Evolutionary conservation across 1,140 invertebrate species (phyloP).

Genomic region (Zaprionus kolodkinae): DNA sequence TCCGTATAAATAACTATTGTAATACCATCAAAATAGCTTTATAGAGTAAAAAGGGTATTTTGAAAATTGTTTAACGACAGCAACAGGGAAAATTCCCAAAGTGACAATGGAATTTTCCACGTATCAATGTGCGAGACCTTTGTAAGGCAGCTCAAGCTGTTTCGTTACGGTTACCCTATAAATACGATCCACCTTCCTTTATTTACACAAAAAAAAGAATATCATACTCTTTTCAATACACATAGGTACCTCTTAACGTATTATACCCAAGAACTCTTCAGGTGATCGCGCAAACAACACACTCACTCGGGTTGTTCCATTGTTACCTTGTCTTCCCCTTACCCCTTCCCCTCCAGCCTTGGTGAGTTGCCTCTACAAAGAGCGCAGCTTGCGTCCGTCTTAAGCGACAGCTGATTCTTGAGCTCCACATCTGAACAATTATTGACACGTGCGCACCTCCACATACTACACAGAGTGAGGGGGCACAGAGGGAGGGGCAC

Average conservation of each 20-base stretch:
- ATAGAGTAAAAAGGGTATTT: background rate
- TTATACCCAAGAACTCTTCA: conserved; percentile 1
- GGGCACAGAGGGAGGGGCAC: background rate
- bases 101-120: conserved; percentile 2
- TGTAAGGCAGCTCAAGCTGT: background rate
- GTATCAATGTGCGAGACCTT: background rate
- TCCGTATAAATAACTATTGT: conserved; percentile 1
- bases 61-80: background rate
- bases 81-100: background rate
- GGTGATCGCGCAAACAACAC: background rate
- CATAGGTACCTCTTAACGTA: background rate
- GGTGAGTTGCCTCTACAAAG: background rate
- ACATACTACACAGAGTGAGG: background rate
- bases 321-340: background rate
- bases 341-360: background rate
- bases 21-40: background rate
- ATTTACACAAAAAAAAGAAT: background rate
- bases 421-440: conserved; percentile 66
- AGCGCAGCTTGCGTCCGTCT: conserved; percentile 4
- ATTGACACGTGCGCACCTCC: conserved; percentile 78
- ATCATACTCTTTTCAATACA: background rate
- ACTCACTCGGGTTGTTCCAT: background rate
- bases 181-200: background rate
- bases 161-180: background rate
- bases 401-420: conserved; percentile 60